Percentiles rank a stretch among this genome's conserved stretches.
Evolutionary conservation across 1,140 invertebrate genomes (phyloP).

Genomic region (Kradibia gibbosae): DNA sequence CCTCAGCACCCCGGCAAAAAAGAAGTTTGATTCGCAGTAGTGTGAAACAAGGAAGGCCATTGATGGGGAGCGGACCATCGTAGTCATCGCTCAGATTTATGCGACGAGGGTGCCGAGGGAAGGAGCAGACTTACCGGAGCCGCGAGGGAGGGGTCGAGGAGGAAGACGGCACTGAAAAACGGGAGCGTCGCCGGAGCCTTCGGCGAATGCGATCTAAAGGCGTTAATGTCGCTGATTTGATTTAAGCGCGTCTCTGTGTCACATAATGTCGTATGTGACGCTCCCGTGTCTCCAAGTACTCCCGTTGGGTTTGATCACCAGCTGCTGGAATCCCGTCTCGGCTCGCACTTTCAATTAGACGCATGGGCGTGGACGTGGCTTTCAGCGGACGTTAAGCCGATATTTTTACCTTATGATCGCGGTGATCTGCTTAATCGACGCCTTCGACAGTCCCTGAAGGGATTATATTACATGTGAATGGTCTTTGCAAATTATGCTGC

Average conservation of each 20-base stretch:
- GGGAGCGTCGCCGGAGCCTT: neutral
- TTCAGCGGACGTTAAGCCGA: neutral
- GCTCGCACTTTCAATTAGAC: constrained; percentile 8
- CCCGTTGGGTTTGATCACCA: neutral
- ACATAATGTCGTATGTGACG: neutral
- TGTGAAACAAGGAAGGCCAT: neutral
- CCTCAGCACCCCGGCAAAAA: neutral
- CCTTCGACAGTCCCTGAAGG: neutral
- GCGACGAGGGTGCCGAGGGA: neutral
- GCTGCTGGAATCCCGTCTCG: neutral
- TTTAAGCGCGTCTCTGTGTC: neutral
- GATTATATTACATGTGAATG: neutral
- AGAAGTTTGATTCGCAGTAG: neutral
- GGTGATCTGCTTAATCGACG: neutral
- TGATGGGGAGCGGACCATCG: neutral
- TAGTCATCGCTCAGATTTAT: neutral
- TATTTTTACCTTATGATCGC: neutral
- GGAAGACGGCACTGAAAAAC: neutral
- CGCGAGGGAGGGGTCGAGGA: neutral
- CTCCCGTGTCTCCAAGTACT: neutral
- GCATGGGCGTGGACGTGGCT: neutral
- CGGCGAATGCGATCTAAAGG: neutral
- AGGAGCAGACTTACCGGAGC: no score
- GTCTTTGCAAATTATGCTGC: neutral
- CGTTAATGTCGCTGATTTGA: constrained; percentile 35